Conservation (phyloP, 1,140 invertebrate species). For the Diachasmimorpha longicaudata region DNA sequence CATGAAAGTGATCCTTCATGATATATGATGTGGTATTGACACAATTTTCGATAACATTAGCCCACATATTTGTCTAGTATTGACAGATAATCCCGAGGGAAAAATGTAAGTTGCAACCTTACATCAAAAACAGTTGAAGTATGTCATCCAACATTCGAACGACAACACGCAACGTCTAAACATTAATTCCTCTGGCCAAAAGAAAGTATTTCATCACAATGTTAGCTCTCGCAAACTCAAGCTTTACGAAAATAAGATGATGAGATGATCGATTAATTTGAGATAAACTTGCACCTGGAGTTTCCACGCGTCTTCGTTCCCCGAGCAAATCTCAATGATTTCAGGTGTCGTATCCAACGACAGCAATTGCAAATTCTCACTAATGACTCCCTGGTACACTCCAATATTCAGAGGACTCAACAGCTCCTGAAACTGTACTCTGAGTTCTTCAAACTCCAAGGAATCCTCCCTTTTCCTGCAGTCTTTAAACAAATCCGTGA, state of each 20-base stretch:
- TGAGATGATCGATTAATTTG: neutral
- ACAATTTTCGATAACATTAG: no score
- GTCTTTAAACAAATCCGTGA: neutral
- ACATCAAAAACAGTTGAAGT: no score
- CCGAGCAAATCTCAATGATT: constrained; percentile 39
- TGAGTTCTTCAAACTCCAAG: neutral
- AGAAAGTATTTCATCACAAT: neutral
- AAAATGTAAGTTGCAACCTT: no score
- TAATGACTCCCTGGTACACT: neutral
- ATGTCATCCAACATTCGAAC: neutral
- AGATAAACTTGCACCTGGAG: neutral
- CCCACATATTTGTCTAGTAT: no score
- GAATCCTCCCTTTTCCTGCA: neutral
- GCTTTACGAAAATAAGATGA: neutral
- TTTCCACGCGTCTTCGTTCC: neutral
- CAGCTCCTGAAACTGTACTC: neutral
- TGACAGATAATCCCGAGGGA: no score
- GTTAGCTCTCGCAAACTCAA: neutral
- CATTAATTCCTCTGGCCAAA: neutral
- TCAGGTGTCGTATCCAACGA: constrained; percentile 38
- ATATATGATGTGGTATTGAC: no score
- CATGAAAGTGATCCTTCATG: no score
- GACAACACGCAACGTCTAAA: neutral
- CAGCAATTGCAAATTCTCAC: constrained; percentile 6
- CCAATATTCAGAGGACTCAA: neutral